phyloP scores from a whole-genome alignment of 2,888 invertebrate species.

The Dicyrtoma fusca region DNA sequence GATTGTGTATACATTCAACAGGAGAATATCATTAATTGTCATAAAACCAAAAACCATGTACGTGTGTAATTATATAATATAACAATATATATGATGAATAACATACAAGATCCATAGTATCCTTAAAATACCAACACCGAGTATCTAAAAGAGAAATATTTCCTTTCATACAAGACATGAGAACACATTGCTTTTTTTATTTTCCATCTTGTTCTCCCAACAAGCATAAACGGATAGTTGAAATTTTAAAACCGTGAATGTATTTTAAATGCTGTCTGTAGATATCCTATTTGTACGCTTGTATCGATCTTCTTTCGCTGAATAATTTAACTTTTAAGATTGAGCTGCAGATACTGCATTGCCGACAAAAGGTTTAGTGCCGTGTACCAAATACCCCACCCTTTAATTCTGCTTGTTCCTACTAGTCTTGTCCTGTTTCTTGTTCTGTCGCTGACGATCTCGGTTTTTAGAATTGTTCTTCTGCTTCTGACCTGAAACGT shows the following conservation, averaged over 20 bases:
- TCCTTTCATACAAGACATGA: too few relatives aligned
- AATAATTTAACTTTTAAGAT: conserved; percentile 30
- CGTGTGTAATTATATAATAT: neutral
- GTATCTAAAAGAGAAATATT: too few relatives aligned
- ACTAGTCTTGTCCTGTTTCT: conserved; percentile 43
- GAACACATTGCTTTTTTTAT: too few relatives aligned
- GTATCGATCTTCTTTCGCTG: conserved; percentile 29
- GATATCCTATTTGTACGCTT: conserved; percentile 21
- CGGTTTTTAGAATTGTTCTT: conserved; percentile 50
- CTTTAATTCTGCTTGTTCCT: conserved; percentile 28
- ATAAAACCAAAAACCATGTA: conserved; percentile 9
- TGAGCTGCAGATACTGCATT: conserved; percentile 36
- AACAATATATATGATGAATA: neutral
- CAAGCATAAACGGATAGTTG: too few relatives aligned
- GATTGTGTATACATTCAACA: conserved; percentile 20
- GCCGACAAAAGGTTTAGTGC: conserved; percentile 1
- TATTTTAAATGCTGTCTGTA: conserved; percentile 15
- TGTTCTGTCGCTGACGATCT: conserved; percentile 48
- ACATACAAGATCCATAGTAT: neutral
- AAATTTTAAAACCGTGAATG: neutral
- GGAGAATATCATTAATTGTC: conserved; percentile 12
- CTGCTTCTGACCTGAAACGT: conserved; percentile 35
- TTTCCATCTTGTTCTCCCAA: too few relatives aligned
- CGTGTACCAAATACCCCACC: neutral
- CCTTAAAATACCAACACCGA: too few relatives aligned